Percentiles rank a stretch among this genome's conserved stretches.
Conservation (phyloP, 1,140 invertebrate species). For the Sitodiplosis mosellana region DNA sequence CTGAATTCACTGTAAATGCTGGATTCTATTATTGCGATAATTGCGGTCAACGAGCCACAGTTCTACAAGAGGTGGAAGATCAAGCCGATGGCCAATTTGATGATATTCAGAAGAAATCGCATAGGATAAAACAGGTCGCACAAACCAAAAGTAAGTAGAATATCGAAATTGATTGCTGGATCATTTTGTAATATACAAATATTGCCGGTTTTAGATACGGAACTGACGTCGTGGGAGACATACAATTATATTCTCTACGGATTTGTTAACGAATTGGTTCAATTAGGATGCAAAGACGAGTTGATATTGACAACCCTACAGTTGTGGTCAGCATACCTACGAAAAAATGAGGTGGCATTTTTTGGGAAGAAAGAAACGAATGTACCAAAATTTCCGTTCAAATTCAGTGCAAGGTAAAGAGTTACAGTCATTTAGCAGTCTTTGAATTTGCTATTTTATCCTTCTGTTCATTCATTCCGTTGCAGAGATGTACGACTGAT, state of each 20-base stretch:
- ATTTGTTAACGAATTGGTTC: conserved; percentile 36
- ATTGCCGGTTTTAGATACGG: conserved; percentile 10
- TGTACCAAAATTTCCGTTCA: conserved; percentile 28
- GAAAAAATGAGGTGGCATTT: conserved; percentile 38
- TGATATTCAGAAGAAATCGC: conserved; percentile 14
- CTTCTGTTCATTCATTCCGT: conserved; percentile 23
- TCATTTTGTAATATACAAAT: conserved; percentile 2
- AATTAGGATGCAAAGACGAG: conserved; percentile 31
- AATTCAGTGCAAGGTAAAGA: background rate
- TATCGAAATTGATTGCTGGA: background rate
- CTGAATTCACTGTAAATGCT: conserved; percentile 26
- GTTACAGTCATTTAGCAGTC: background rate
- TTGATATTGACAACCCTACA: conserved; percentile 37
- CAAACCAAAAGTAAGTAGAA: conserved; percentile 6
- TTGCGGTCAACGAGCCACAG: conserved; percentile 26
- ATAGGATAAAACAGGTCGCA: conserved; percentile 4
- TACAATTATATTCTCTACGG: conserved; percentile 43
- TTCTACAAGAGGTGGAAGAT: conserved; percentile 16
- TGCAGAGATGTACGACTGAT: conserved; percentile 28
- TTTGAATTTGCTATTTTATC: conserved; percentile 2
- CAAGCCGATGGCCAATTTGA: conserved; percentile 4
- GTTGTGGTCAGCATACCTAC: conserved; percentile 42
- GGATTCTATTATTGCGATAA: conserved; percentile 34
- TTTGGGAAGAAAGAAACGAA: conserved; percentile 25
- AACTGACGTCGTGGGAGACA: conserved; percentile 42